Evolutionary conservation across 2,888 invertebrate species (phyloP).

Genomic region (Mythimna lalbum): DNA sequence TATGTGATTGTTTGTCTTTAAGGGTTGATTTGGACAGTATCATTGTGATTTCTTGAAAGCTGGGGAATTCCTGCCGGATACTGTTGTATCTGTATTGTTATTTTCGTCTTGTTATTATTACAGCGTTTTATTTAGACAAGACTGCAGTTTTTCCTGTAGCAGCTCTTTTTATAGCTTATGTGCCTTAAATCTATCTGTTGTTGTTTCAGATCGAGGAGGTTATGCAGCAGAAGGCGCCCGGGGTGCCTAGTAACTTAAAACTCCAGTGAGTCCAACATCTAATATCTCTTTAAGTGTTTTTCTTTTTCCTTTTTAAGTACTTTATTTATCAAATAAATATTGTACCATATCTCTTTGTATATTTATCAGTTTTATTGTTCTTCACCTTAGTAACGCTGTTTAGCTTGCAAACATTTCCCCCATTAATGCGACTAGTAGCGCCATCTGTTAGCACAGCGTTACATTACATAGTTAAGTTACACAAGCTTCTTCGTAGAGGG

Average conservation of each 20-base stretch:
- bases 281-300: not conserved
- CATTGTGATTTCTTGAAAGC: not conserved
- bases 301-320: too few species aligned
- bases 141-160: not conserved
- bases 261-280: constrained; percentile 77
- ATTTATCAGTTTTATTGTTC: constrained; percentile 1
- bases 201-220: constrained; percentile 88
- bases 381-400: constrained; percentile 23
- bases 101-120: not conserved
- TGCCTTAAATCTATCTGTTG: not conserved
- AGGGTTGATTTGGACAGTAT: not conserved
- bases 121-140: not conserved
- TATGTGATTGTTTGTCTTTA: not conserved
- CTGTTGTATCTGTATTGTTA: not conserved
- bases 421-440: constrained; percentile 63
- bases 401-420: constrained; percentile 12
- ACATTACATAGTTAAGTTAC: constrained; percentile 43
- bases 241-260: constrained; percentile 84
- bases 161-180: not conserved
- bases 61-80: not conserved
- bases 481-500: constrained; percentile 62
- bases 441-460: constrained; percentile 71
- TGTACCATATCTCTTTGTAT: not conserved
- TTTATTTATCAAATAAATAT: too few species aligned
- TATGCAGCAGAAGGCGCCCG: constrained; percentile 89